Conservation (phyloP, 2,113 vertebrate genomes). For the Salminus brasiliensis region DNA sequence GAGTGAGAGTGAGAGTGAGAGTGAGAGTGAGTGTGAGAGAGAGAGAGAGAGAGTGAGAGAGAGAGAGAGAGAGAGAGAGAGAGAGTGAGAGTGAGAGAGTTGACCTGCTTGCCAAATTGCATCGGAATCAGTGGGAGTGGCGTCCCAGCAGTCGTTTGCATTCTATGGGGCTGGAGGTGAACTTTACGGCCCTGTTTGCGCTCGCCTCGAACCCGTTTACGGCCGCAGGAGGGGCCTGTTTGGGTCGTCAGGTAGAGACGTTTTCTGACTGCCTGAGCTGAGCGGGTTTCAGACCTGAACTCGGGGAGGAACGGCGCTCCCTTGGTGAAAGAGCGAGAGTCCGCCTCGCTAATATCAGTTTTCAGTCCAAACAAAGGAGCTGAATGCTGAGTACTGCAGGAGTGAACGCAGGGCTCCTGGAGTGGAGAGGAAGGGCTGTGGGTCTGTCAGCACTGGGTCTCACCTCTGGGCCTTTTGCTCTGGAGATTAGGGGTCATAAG, state of each 20-base stretch:
- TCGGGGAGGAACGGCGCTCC: neutral
- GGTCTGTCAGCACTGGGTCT: conserved; percentile 1
- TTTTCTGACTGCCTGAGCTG: neutral
- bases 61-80: too few relatives aligned
- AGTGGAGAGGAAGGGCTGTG: neutral
- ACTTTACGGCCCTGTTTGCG: neutral
- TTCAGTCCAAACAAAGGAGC: neutral
- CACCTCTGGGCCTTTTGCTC: neutral
- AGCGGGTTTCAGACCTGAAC: too few relatives aligned
- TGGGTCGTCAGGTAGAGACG: neutral
- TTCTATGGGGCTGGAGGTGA: neutral
- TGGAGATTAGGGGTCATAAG: neutral
- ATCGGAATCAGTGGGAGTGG: too few relatives aligned
- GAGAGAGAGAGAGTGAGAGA: too few relatives aligned
- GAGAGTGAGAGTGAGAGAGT: too few relatives aligned
- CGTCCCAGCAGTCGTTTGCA: neutral
- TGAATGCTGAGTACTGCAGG: neutral
- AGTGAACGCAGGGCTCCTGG: neutral
- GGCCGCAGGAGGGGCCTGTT: neutral
- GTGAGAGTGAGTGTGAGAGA: too few relatives aligned
- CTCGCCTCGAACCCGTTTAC: neutral
- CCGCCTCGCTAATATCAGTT: neutral
- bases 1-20: too few relatives aligned
- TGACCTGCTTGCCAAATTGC: too few relatives aligned
- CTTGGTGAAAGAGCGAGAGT: neutral